Base-by-base conservation (phyloP, 2,888 invertebrate genomes). In the Adelognathus sp. region DNA sequence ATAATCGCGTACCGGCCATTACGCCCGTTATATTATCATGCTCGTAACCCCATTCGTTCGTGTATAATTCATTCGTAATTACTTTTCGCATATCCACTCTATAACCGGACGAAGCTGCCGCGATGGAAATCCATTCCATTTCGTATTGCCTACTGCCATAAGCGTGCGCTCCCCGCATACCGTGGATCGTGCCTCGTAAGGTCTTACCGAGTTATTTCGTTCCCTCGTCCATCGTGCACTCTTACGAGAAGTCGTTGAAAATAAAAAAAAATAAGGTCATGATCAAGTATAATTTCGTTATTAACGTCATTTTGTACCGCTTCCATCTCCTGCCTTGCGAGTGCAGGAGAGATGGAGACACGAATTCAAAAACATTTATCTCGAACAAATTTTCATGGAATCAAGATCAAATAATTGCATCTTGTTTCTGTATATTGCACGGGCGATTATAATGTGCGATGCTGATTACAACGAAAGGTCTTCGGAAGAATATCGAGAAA, bases 1-100 rank as follows among this genome's bases (percentile, higher is more conserved):
- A 90, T 90, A 89, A 90, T 90, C 89, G 88, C 83, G 82, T 85
- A 86, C 85, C 87, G 84, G 86, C 86, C 86, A 88, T 89, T 89
- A 89, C 83, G 83, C 86, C 86, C 85, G 87, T 89, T 88, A 88
- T 86, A 88, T 89, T 89, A 90, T 89, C 88, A 86, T 85, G 83
- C 85, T 82, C 83, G 82, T 83, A 86, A 86, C 83, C 84, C 83
- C 82, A 83, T 85, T 85, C 83, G 83, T 82, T 82, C 81, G 83
- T 81, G 81, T 81, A 84, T 88, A 87, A 88, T 89, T 87, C 86
- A 87, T 85, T 86, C 85, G 87, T 89, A 90, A 90, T 90, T 88
- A 89, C 87, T 85, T 89, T 89, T 81, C 78, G 79, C 76, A 71
- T 70, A 79, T 67, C 66, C 75, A 79, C 60, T 74, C 56, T 79